Percentiles rank a stretch among this genome's conserved stretches.
Evolutionary conservation across 2,113 vertebrate genomes (phyloP).

Genomic region (Myrmophylax atrothorax): DNA sequence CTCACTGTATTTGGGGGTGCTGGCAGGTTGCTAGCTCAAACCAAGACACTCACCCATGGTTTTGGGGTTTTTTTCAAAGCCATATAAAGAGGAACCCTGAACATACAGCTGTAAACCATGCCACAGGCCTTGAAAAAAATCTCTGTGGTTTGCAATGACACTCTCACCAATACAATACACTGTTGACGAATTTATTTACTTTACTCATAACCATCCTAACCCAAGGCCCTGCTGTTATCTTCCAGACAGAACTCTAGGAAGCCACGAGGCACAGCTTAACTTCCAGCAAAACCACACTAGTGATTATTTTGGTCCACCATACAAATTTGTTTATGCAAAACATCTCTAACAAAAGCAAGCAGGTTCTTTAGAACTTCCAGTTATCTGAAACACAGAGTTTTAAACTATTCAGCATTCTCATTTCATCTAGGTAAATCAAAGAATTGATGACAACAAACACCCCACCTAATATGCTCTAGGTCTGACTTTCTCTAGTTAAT

Average conservation of each 20-base stretch:
- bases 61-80: background rate
- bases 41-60: background rate
- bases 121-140: background rate
- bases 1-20: no score
- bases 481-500: background rate
- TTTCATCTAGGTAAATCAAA: background rate
- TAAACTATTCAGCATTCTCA: background rate
- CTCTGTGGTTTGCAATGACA: background rate
- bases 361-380: background rate
- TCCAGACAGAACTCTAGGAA: background rate
- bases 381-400: background rate
- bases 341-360: background rate
- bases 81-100: background rate
- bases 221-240: background rate
- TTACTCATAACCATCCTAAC: background rate
- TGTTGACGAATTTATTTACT: background rate
- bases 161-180: background rate
- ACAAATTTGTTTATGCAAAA: background rate
- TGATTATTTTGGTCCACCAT: background rate
- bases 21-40: no score
- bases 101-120: background rate
- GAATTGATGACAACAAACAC: background rate
- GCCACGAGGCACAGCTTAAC: background rate
- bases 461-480: background rate
- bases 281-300: background rate